A percentile compares a stretch with the other conserved stretches of the same genome.
Evolutionary conservation across 1,140 invertebrate genomes (phyloP).

Genomic region (Microvelia longipes): DNA sequence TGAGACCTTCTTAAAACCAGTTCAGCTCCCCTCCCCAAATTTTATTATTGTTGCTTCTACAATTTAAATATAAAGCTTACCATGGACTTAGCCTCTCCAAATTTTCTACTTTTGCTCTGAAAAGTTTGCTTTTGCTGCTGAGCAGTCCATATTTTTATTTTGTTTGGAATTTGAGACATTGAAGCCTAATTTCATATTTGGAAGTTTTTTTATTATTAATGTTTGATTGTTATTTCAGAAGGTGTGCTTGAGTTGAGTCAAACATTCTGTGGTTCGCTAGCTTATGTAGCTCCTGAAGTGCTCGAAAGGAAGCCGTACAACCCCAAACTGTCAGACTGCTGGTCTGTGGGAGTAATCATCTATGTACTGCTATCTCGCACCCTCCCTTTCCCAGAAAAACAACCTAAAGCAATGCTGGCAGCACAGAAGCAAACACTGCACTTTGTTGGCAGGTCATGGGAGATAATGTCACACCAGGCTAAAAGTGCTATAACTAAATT

Average conservation of each 20-base stretch:
- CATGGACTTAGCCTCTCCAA: no score
- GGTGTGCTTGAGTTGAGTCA: constrained; percentile 38
- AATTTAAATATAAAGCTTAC: no score
- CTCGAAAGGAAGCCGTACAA: constrained; percentile 45
- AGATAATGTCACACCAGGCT: neutral
- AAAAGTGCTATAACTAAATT: neutral
- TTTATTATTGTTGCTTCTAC: no score
- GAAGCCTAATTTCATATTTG: no score
- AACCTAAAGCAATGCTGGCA: neutral
- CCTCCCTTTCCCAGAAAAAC: neutral
- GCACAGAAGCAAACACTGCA: neutral
- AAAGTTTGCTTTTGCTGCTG: no score
- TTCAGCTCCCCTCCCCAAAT: no score
- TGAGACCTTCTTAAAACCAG: no score
- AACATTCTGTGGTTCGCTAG: constrained; percentile 48
- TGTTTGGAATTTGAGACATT: no score
- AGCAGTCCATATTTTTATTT: no score
- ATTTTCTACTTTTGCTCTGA: no score
- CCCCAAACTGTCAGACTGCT: constrained; percentile 45
- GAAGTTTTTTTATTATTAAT: no score
- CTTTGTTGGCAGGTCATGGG: neutral
- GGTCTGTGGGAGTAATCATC: constrained; percentile 39
- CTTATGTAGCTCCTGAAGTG: constrained; percentile 54
- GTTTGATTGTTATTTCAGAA: constrained; percentile 27
- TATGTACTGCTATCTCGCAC: neutral